These are phyloP conservation scores for Blomia tropicalis DNA, from an alignment of 2,888 invertebrate species.

Conservation along the genomic window DNA sequence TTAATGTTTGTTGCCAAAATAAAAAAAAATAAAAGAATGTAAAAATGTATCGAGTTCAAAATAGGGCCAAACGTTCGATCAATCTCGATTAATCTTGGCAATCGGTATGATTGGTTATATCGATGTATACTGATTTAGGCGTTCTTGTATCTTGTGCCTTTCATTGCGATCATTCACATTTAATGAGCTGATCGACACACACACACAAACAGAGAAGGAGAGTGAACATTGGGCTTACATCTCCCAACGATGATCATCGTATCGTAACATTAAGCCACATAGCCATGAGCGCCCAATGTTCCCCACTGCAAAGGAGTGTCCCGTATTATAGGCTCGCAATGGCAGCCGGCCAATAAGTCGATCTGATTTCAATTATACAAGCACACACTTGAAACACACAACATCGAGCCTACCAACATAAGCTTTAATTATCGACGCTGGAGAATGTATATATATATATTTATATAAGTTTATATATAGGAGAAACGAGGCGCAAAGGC, in stretches of 20 bases:
- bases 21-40: too few relatives aligned
- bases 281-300: not conserved
- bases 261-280: not conserved
- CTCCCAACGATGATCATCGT: not conserved
- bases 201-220: too few relatives aligned
- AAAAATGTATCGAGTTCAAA: too few relatives aligned
- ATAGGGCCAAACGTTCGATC: too few relatives aligned
- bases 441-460: too few relatives aligned
- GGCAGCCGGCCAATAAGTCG: not conserved
- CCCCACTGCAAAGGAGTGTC: not conserved
- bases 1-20: not conserved
- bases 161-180: too few relatives aligned
- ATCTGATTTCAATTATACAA: constrained; percentile 13
- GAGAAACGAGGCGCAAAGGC: not conserved
- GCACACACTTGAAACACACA: not conserved
- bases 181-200: too few relatives aligned
- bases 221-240: not conserved
- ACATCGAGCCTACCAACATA: not conserved
- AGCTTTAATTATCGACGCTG: too few relatives aligned
- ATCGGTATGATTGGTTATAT: too few relatives aligned
- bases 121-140: too few relatives aligned
- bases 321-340: constrained; percentile 9
- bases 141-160: too few relatives aligned
- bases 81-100: too few relatives aligned
- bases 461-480: not conserved